phyloP scores from a whole-genome alignment of 2,888 invertebrate species.

The Drosophila colorata region DNA sequence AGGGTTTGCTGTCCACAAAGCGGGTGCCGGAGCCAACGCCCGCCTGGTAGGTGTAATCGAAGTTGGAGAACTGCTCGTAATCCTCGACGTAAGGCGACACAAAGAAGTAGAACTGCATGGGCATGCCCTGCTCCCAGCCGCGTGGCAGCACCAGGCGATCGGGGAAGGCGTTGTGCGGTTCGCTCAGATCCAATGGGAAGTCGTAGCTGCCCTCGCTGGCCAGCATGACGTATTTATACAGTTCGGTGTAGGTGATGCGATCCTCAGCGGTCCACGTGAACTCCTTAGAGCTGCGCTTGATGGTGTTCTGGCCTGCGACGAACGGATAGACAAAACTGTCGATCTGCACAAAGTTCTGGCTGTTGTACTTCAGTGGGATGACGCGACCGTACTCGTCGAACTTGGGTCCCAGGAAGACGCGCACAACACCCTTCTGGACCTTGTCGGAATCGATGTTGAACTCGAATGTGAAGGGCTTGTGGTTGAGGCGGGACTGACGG shows the following conservation, averaged over 20 bases:
- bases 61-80: constrained; percentile 85
- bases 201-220: constrained; percentile 86
- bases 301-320: constrained; percentile 88
- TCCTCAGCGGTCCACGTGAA: constrained; percentile 88
- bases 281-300: constrained; percentile 89
- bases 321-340: constrained; percentile 88
- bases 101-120: constrained; percentile 88
- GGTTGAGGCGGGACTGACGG: constrained; percentile 88
- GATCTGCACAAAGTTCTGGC: constrained; percentile 88
- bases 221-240: constrained; percentile 88
- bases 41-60: constrained; percentile 86
- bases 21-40: constrained; percentile 87
- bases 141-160: constrained; percentile 90
- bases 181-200: constrained; percentile 86
- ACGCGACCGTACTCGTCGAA: constrained; percentile 87
- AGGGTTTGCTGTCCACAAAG: constrained; percentile 88
- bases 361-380: constrained; percentile 87
- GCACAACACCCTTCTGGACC: constrained; percentile 87
- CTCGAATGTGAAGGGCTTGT: constrained; percentile 88
- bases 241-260: constrained; percentile 88
- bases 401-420: constrained; percentile 90
- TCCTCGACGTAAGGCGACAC: constrained; percentile 87
- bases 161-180: constrained; percentile 89
- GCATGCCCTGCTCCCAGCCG: constrained; percentile 89
- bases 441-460: constrained; percentile 87